A percentile compares a stretch with the other conserved stretches of the same genome.
Evolutionary conservation across 2,113 vertebrate genomes (phyloP).

Genomic region (Neolamprologus devosi): DNA sequence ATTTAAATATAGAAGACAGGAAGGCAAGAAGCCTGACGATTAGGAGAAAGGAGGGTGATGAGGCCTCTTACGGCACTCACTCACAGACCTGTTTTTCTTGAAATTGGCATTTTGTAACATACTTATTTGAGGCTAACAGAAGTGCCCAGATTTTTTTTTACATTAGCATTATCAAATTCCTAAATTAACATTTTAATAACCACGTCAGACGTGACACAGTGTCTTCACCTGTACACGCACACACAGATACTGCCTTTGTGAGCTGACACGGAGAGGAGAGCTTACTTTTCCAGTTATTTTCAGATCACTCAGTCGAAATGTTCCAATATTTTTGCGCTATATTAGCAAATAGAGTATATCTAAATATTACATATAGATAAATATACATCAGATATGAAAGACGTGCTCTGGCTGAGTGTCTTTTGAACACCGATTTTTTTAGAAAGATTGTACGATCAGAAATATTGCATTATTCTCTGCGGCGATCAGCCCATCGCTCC

Average conservation of each 20-base stretch:
- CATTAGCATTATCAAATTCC: not conserved
- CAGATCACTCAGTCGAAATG: not conserved
- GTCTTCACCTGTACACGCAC: not conserved
- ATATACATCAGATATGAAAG: not conserved
- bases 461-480: not conserved
- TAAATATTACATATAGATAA: not conserved
- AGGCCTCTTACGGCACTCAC: not conserved
- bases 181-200: not conserved
- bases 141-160: not conserved
- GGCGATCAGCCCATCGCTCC: not conserved
- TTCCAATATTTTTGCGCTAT: not conserved
- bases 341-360: not conserved
- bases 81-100: not conserved
- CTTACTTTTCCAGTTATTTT: not conserved
- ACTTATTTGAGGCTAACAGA: not conserved
- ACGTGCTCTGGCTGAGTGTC: not conserved
- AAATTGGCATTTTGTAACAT: not conserved
- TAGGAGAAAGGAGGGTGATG: not conserved
- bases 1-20: conserved; percentile 29
- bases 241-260: not conserved
- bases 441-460: not conserved
- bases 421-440: not conserved
- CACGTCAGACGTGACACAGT: not conserved
- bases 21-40: not conserved
- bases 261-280: not conserved